A percentile compares a stretch with the other conserved stretches of the same genome.
Evolutionary conservation across 2,113 vertebrate species (phyloP).

Genomic region (Macquaria ambigua): DNA sequence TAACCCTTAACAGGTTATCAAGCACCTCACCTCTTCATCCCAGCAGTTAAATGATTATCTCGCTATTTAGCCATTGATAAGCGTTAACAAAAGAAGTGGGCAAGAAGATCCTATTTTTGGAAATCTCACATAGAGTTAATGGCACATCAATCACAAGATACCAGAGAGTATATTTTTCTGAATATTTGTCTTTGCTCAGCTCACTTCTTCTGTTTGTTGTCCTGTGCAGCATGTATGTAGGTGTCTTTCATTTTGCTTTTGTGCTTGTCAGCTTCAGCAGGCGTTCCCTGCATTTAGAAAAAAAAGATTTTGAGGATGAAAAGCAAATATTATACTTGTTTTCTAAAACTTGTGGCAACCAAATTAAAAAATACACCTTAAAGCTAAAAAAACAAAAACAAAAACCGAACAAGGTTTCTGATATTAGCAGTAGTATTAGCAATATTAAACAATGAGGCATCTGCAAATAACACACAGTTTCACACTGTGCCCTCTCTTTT

Average conservation of each 20-base stretch:
- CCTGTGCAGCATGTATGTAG: neutral
- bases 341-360: neutral
- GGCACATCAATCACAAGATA: constrained; percentile 3
- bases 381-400: neutral
- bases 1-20: constrained; percentile 27
- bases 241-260: neutral
- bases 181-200: neutral
- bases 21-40: constrained; percentile 34
- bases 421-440: no score
- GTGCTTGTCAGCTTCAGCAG: neutral
- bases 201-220: neutral
- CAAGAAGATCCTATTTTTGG: neutral
- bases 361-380: neutral
- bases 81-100: neutral
- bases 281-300: neutral
- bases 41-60: constrained; percentile 51
- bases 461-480: neutral
- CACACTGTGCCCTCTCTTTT: neutral
- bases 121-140: neutral
- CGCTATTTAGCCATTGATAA: constrained; percentile 47
- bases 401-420: no score
- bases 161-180: neutral
- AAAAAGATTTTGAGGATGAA: neutral
- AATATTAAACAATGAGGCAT: neutral
- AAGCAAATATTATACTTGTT: neutral